These are phyloP conservation scores for Archips xylosteana DNA, from an alignment of 2,888 invertebrate genomes.

Conservation along the genomic window DNA sequence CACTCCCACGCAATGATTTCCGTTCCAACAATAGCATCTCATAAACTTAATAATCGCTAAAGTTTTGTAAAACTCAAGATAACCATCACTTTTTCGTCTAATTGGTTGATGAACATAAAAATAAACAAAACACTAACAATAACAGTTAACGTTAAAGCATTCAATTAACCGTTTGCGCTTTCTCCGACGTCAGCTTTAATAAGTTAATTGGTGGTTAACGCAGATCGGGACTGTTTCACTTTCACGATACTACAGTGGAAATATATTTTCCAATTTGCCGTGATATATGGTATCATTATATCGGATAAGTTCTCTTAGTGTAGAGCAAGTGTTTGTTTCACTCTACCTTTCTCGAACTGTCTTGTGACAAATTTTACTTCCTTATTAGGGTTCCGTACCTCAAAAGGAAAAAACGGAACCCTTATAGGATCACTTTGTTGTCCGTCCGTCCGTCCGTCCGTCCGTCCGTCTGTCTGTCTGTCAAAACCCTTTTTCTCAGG, in stretches of 20 bases:
- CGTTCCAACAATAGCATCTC: neutral
- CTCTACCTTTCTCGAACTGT: no score
- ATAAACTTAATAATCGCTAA: neutral
- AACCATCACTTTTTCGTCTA: neutral
- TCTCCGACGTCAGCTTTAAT: conserved; percentile 37
- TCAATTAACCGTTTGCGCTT: conserved; percentile 38
- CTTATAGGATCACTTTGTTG: no score
- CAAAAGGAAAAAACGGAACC: no score
- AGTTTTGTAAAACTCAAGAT: conserved; percentile 17
- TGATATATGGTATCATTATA: conserved; percentile 29
- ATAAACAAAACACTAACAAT: conserved; percentile 35
- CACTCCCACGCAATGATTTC: neutral
- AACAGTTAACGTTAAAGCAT: conserved; percentile 37
- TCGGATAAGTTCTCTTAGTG: conserved; percentile 9
- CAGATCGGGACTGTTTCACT: conserved; percentile 26
- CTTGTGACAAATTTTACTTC: no score
- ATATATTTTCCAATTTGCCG: conserved; percentile 33
- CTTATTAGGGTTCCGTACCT: no score
- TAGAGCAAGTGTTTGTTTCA: neutral
- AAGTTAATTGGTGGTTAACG: conserved; percentile 39
- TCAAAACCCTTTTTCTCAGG: no score
- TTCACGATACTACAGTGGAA: conserved; percentile 30
- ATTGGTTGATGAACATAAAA: conserved; percentile 25
- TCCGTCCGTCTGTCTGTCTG: no score
- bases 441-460: no score